Evolutionary conservation across 2,113 vertebrate species (phyloP), one percentile per base, ranked within the genome.

Genomic region (Callipepla squamata): DNA sequence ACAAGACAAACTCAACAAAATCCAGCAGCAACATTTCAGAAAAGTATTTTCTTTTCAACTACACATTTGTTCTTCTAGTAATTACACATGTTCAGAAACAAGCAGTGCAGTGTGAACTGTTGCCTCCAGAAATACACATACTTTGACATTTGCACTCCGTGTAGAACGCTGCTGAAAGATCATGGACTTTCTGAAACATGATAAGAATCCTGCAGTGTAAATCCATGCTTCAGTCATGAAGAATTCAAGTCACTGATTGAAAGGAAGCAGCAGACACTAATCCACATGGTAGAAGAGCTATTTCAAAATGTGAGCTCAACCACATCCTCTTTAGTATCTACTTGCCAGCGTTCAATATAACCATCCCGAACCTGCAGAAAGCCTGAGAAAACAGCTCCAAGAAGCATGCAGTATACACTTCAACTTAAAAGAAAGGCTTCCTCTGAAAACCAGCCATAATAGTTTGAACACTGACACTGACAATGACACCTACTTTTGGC

Each of bases 291-390:
- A 9, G 19, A 70, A 92, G 47, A 87, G 38, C 11, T 48, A 59
- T 79, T 95, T 95, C 28, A 82, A 92, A 87, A 89, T 17, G 10
- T 40, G n/a, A 93, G 65, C 20, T 68, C 66, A 73, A 55, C 45
- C 48, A 85, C 48, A 61, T 76, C 53, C 36, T 90, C 72, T 82
- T 76, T 26, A 61, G 16, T 72, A 34, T 18, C 11, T 23, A 8
- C 48, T 76, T 44, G 32, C 4, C 40, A 87, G 65, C 44, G 65
- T 82, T 69, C 63, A 44, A 3, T 85, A 47, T 6, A 68, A 20
- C 26, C 50, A 85, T 91, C 30, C 36, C 38, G 36, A 66, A 75
- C 28, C 55, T 62, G 13, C 17, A 82, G 16, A 48, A 77, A 50
- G 30, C 36, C 66, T 40, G 14, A 95, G 23, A 89, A 15, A 84